Evolutionary conservation across 64 coral and sea anemone genomes (phyloP), one percentile per base, ranked within the genome.

Genomic region (Stichodactyla mertensii): DNA sequence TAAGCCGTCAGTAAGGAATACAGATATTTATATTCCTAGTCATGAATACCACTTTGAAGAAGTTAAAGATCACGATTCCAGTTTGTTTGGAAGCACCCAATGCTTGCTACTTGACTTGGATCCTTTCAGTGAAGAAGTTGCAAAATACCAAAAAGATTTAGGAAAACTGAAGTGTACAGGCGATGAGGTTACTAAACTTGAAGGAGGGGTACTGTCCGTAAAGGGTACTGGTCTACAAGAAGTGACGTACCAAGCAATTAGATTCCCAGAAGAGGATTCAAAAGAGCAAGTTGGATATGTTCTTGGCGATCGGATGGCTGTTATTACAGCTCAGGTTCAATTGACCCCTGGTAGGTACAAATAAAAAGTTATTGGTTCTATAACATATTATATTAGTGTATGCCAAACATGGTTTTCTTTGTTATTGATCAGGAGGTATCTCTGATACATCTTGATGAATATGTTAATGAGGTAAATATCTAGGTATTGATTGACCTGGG

Each of bases 161-260:
- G 91, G 91, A 20, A 80, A 92, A 77, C 66, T 92, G 51, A 70
- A 60, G 20, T 92, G 91, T 78, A 26, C 64, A 20, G 87, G 22
- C 45, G 61, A 26, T 2, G 64, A 74, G 36, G 69, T 78, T 78
- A 88, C 86, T 51, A 92, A 83, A 36, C 55, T 92, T 24, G 52
- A 74, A 16, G 86, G 87, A 13, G 82, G 83, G 54, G 69, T 52
- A 7, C 82, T 92, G 1, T 55, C 62, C 84, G 80, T 92, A 10
- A 82, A 92, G 70, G 91, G 91, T 51, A 84, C 66, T 84, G 91
- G 91, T 20, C n/a, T 92, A 3, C 81, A 80, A 77, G 91, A 92
- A 22, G 64, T 84, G 26, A 82, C 91, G 4, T 92, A 88, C 45
- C 82, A 71, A 85, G 26, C 86, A 14, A 92, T 92, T 10, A 12